Evolutionary conservation across 2,113 vertebrate species (phyloP).

Genomic region (Pelvicachromis taeniatus): DNA sequence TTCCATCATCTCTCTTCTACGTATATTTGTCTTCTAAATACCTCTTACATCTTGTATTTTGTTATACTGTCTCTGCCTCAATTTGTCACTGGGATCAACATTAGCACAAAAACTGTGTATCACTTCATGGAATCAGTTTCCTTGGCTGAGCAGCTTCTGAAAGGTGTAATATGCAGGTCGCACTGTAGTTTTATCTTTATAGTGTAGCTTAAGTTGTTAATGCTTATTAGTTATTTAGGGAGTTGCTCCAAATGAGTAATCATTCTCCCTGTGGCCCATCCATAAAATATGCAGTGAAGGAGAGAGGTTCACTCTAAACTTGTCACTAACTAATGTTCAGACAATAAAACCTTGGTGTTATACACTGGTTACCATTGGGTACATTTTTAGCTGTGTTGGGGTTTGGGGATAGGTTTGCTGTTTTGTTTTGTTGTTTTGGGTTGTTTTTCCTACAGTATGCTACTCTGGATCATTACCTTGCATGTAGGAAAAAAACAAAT

Average conservation of each 20-base stretch:
- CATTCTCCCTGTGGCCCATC: neutral
- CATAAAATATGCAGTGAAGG: neutral
- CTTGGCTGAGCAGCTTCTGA: neutral
- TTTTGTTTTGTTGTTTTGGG: neutral
- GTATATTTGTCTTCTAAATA: neutral
- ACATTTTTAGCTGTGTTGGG: neutral
- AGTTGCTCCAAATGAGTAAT: neutral
- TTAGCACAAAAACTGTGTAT: neutral
- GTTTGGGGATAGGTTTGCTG: rapidly evolving
- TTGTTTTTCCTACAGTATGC: neutral
- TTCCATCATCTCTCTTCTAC: neutral
- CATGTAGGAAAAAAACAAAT: neutral
- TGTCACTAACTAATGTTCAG: neutral
- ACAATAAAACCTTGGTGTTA: neutral
- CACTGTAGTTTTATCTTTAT: neutral
- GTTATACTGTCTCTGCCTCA: neutral
- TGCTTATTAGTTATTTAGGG: neutral
- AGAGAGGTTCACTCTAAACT: neutral
- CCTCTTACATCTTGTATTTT: neutral
- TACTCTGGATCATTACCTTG: neutral
- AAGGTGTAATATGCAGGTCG: neutral
- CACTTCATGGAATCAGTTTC: neutral
- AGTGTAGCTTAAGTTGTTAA: neutral
- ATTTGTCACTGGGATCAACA: neutral
- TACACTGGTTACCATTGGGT: neutral